phyloP scores from a whole-genome alignment of 2,113 vertebrate genomes.

The Microcebus tavaratra region DNA sequence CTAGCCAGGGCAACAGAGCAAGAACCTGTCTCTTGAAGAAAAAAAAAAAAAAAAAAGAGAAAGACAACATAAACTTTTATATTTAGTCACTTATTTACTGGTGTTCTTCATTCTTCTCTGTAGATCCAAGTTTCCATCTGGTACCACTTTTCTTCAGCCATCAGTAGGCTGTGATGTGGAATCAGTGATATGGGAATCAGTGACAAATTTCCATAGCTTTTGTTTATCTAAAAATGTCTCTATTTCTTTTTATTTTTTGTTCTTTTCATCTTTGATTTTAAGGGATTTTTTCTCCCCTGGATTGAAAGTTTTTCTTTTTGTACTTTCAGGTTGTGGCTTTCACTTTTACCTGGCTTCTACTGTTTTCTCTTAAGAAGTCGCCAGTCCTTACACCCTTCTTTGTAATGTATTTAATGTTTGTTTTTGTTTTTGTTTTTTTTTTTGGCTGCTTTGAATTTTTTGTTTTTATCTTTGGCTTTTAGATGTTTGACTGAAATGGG shows the following conservation, averaged over 20 bases:
- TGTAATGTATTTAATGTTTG: background rate
- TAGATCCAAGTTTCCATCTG: background rate
- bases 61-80: background rate
- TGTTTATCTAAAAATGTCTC: slow-evolving; percentile 16
- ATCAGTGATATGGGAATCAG: too few relatives aligned
- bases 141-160: background rate
- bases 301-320: background rate
- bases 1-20: too few relatives aligned
- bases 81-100: background rate
- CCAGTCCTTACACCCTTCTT: background rate
- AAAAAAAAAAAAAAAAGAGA: too few relatives aligned
- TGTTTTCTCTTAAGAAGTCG: slow-evolving; percentile 11
- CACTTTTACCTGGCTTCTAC: background rate
- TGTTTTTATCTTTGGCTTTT: background rate
- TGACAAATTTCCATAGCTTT: slow-evolving; percentile 1
- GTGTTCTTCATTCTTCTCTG: slow-evolving; percentile 15
- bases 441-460: background rate
- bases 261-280: background rate
- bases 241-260: background rate
- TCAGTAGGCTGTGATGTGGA: background rate
- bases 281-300: background rate
- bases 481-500: background rate
- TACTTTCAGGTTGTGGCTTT: background rate
- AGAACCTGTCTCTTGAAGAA: too few relatives aligned
- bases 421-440: background rate